Base-by-base conservation (phyloP, 2,113 vertebrate genomes). In the Toxotes chatareus region DNA sequence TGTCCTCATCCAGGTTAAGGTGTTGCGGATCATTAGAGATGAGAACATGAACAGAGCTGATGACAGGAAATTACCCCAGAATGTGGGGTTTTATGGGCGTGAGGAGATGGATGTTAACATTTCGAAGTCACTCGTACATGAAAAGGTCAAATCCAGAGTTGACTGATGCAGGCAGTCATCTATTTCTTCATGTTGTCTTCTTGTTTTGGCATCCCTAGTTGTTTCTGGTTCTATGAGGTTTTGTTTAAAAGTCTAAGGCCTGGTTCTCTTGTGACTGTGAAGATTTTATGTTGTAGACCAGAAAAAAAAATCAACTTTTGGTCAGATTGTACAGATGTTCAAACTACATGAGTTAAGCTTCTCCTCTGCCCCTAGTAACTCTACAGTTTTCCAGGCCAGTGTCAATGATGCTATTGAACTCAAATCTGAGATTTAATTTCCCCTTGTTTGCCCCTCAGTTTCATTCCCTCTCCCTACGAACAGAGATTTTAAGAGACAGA, bases 401-500 rank as follows among this genome's bases (percentile, higher is more conserved):
- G 49, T 57, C 21, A 55, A 6, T 71, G 31, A 42, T 49, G 76
- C 34, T 27, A 2, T 21, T 36, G 46, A 62, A 60, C 1, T 17
- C 19, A 81, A 74, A 65, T 86, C 49, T 60, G 66, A 71, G 49
- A 71, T 82, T 87, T 74, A 6, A 56, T 49, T 70, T 66, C 46
- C 8, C 27, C 60, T 40, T 0, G 2, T 60, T 71, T 31, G 53
- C 51, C 49, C 38, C 34, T 46, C 9, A 0, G 27, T 65, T 79
- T 75, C 56, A 70, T 56, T 57, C 53, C 19, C 72, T 55, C 60
- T 51, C 76, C 23, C 38, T 7, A 23, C 23, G 40, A 76, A 61
- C 38, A 0, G 62, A 84, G 87, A 93, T 88, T 83, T 85, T 66
- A 79, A 44, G 31, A 85, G 90, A 90, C 86, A 83, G 90, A 94